phyloP scores from a whole-genome alignment of 1,140 invertebrate species.

The Yoshiicerus persimilis region DNA sequence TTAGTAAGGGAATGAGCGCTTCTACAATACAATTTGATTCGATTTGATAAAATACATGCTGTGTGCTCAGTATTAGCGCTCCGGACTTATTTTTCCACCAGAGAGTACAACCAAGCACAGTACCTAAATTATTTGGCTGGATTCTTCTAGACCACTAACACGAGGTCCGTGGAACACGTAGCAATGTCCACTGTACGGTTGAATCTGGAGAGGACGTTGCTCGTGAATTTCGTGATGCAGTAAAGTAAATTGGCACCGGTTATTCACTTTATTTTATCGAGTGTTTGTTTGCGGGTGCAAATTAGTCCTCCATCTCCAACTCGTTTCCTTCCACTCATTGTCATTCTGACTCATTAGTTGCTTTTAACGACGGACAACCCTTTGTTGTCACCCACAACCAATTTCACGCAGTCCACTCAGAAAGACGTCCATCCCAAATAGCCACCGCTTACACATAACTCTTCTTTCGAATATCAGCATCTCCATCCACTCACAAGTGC shows the following conservation, averaged over 20 bases:
- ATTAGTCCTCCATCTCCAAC: neutral
- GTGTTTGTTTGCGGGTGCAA: neutral
- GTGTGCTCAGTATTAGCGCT: neutral
- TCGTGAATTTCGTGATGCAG: neutral
- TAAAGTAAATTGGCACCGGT: neutral
- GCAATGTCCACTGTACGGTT: neutral
- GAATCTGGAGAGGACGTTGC: neutral
- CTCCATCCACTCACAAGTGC: too few species aligned
- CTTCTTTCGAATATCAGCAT: neutral
- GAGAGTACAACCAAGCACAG: neutral
- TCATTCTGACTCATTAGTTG: neutral
- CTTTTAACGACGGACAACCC: neutral
- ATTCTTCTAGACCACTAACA: neutral
- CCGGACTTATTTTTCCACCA: neutral
- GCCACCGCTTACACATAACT: too few species aligned
- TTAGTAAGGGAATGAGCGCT: neutral
- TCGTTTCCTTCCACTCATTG: neutral
- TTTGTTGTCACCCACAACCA: neutral
- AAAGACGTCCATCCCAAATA: too few species aligned
- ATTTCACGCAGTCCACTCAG: neutral
- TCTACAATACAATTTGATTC: neutral
- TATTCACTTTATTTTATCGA: neutral
- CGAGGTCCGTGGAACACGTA: neutral
- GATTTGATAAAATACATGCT: neutral
- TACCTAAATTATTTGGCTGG: neutral